Conservation (phyloP, 2,888 invertebrate genomes). For the Belgica antarctica region DNA sequence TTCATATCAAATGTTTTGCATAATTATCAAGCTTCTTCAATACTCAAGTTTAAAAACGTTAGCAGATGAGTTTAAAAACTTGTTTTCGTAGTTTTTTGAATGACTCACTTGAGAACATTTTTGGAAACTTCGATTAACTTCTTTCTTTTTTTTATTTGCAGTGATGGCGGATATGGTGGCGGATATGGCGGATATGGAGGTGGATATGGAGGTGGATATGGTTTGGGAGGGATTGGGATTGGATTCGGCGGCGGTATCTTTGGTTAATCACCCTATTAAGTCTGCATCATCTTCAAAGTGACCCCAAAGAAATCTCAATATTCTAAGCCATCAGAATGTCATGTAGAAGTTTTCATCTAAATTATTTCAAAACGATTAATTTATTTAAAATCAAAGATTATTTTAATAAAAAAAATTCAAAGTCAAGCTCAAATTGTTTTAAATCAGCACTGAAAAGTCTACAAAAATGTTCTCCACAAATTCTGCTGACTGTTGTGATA, state of each 20-base stretch:
- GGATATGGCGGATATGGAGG: slow-evolving; percentile 25
- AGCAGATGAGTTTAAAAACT: too few relatives aligned
- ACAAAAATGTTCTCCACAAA: not conserved
- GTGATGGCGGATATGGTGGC: not conserved
- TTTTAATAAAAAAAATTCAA: not conserved
- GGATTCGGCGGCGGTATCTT: too few relatives aligned
- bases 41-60: too few relatives aligned
- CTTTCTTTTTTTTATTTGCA: not conserved
- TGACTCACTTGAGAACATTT: too few relatives aligned
- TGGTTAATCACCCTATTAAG: too few relatives aligned
- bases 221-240: not conserved
- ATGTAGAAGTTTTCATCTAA: too few relatives aligned
- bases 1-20: too few relatives aligned
- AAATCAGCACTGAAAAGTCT: not conserved
- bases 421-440: not conserved
- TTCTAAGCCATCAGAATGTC: too few relatives aligned
- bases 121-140: too few relatives aligned
- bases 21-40: too few relatives aligned
- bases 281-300: not conserved
- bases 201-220: not conserved
- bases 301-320: not conserved
- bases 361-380: not conserved
- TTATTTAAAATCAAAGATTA: not conserved
- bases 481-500: not conserved
- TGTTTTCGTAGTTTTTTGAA: too few relatives aligned